Base-by-base conservation (phyloP, 2,113 vertebrate species). In the Rana temporaria region DNA sequence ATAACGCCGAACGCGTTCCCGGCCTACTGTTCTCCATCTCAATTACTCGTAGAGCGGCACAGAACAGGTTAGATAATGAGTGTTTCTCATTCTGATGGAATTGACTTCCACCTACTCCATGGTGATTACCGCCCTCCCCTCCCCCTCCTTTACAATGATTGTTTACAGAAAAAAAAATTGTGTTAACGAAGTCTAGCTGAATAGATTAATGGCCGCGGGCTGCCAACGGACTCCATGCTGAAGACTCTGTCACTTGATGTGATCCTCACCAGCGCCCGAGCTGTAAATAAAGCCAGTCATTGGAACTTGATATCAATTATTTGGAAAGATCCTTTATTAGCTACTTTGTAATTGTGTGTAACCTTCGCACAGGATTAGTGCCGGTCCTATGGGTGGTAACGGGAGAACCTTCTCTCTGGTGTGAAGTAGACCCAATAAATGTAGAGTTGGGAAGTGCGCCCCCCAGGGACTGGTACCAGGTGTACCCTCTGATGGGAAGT, bases 401-500 rank as follows among this genome's bases (percentile, higher is more conserved):
- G 64, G 71, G 18, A 6, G 26, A 74, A 30, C 34, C 56, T 71
- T 30, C 34, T 80, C 57, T 12, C 32, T 69, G 20, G 22, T 80
- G 55, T 67, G 56, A 68, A 65, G 68, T 76, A 32, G 38, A 26
- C 62, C 63, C 34, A 62, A 38, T 57, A 83, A 76, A 66, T 76
- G 38, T 42, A 52, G 71, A 76, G 19, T 57, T n/a, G 64, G 20
- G 60, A 82, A 65, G 7, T 67, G 22, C 16, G 30, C 60, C 57
- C 9, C 75, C 75, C 55, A 83, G 16, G 68, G 71, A 75, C 63
- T 76, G 71, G 64, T 76, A 68, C 68, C 71, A 76, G 16, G 15
- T 53, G 18, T 34, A 32, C 63, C 65, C 81, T 82, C 55, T 20
- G 67, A 76, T n/a, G 64, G 20, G 60, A 82, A 65, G 7, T 67